Evolutionary conservation across 1,140 invertebrate species (phyloP), one percentile per base, ranked within the genome.

Genomic region (Drosophila sp.): DNA sequence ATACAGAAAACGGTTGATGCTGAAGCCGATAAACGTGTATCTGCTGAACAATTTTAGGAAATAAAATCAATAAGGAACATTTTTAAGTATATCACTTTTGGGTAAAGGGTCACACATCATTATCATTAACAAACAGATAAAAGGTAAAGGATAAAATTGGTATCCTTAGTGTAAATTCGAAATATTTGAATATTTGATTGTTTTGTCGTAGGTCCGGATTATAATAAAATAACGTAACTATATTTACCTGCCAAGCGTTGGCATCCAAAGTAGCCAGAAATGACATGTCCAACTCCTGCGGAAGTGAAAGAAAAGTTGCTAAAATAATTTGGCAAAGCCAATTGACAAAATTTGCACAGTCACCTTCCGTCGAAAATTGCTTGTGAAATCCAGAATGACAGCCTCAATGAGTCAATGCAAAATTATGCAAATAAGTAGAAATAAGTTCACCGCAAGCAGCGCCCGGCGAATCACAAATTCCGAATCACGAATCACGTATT

Each of bases 221-320:
- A n/a, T n/a, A 34, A 16, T 7, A 2, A 11, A 27, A 59, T 78
- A 62, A 76, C 46, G 25, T 59, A 56, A 63, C 65, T 59, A 36
- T 48, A 91, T 84, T 92, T 90, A 93, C 92, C 92, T 93, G 92
- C 92, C 92, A 93, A 72, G 92, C 92, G 71, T 92, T 92, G 48
- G 91, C 91, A 72, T 93, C 92, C 72, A 93, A 80, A 45, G 92
- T 92, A 71, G 92, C 92, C 66, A 93, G 81, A 82, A 93, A 93
- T 65, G 92, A 92, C 92, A 93, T 93, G 78, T 91, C 90, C 82
- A 91, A 90, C 80, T 91, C 90, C 90, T 91, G 78, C 74, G 84
- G 79, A 82, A 90, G 81, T 82, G 50, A 76, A 66, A 73, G 64
- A 75, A 69, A 78, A 79, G 50, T 89, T 80, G 61, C 61, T 84